Conservation (phyloP, 2,888 invertebrate genomes). For the Nymphalis c-album region DNA sequence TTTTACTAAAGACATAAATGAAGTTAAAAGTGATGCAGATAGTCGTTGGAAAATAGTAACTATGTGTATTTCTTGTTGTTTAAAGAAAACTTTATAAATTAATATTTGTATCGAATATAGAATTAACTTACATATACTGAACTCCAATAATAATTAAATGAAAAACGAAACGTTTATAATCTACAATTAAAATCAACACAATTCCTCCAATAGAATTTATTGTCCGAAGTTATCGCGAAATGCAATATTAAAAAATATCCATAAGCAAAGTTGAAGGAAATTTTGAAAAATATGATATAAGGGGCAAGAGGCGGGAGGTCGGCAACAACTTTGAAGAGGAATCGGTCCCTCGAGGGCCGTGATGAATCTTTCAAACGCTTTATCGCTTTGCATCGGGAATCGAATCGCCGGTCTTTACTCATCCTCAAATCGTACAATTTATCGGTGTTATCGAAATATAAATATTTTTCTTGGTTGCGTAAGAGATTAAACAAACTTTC, state of each 20-base stretch:
- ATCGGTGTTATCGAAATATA: slow-evolving; percentile 34
- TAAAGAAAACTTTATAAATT: no score
- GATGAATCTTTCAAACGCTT: slow-evolving; percentile 80
- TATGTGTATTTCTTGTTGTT: no score
- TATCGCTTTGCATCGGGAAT: slow-evolving; percentile 73
- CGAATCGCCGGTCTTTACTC: slow-evolving; percentile 62
- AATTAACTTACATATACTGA: no score
- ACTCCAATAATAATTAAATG: no score
- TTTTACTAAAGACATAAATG: no score
- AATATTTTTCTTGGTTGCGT: slow-evolving; percentile 23
- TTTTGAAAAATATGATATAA: slow-evolving; percentile 79
- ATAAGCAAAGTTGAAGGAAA: slow-evolving; percentile 57
- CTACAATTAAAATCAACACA: neutral
- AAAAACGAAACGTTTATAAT: neutral
- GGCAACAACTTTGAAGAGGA: slow-evolving; percentile 72
- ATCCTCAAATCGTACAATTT: slow-evolving; percentile 38
- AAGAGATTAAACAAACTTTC: slow-evolving; percentile 16
- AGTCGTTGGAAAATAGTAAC: no score
- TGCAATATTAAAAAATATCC: slow-evolving; percentile 49
- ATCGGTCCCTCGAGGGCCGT: slow-evolving; percentile 71
- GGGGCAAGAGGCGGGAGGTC: slow-evolving; percentile 60
- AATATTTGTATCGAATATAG: no score
- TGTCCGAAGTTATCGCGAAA: slow-evolving; percentile 54
- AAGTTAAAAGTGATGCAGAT: no score
- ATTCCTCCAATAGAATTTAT: slow-evolving; percentile 54